These are phyloP conservation scores for Cuniculus paca DNA, from an alignment of 2,797 vertebrate species.

Conservation along the genomic window DNA sequence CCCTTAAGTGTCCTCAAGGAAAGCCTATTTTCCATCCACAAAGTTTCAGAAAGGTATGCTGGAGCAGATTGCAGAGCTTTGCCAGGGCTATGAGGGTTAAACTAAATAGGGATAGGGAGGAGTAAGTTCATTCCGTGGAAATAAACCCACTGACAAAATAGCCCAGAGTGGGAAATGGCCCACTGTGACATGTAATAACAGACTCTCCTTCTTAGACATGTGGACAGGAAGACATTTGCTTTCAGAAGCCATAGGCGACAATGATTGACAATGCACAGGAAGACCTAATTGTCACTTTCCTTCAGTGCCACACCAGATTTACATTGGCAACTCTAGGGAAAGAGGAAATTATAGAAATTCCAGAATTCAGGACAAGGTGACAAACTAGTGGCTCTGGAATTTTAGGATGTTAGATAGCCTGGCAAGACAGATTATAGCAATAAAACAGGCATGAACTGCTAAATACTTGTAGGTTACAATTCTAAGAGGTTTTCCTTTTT, in stretches of 20 bases:
- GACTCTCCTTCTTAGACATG: background rate
- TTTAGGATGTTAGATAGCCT: background rate
- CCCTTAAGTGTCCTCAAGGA: background rate
- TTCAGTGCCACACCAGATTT: background rate
- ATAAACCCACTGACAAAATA: background rate
- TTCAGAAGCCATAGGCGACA: background rate
- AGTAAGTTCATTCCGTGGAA: background rate
- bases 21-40: background rate
- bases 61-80: background rate
- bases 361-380: background rate
- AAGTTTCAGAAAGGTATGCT: background rate
- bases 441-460: background rate
- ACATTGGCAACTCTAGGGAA: background rate
- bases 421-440: background rate
- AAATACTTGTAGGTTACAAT: background rate
- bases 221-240: background rate
- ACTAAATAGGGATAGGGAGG: background rate
- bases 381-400: background rate
- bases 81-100: background rate
- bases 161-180: background rate
- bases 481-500: constrained; percentile 12
- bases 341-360: background rate
- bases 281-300: background rate
- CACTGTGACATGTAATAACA: too few species aligned
- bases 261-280: background rate